Base-by-base conservation (phyloP, 2,113 vertebrate genomes). In the Scytalopus superciliaris region DNA sequence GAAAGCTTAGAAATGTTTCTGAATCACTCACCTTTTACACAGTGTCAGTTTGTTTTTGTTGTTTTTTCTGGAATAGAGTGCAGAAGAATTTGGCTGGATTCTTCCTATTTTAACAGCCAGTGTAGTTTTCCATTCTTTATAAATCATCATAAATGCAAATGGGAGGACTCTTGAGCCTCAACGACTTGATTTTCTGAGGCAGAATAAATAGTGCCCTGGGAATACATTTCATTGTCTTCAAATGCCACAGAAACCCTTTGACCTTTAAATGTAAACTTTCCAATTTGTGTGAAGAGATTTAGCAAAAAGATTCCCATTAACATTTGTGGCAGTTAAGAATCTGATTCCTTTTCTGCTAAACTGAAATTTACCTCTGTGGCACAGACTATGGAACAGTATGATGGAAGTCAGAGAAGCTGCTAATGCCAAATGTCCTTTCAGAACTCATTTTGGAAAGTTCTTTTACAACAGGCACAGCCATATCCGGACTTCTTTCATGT, bases 221-320 rank as follows among this genome's bases (percentile, higher is more conserved):
- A 87, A 84, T 88, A 68, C 63, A 28, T 64, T 94, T 88, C 63
- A 62, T 80, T 59, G 12, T 60, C 87, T 94, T 83, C 75, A 96
- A 95, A 94, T 79, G 84, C 49, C 75, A 47, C 4, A 17, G 40
- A 57, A 78, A 75, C 33, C 42, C 81, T 85, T 55, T 96, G 86
- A 89, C 40, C 31, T 68, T 91, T 83, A 91, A 93, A 96, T 55
- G 50, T 59, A 97, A 95, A 96, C 75, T 87, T 93, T 70, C 42
- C 66, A 79, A 62, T 91, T 96, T 88, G 72, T 2, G 1, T 35
- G 44, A 87, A 44, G 50, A 67, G 1, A 10, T 9, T 42, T 52
- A 89, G 42, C 52, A 67, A 73, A 88, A 91, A 85, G 55, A 67
- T 76, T 87, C 30, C 52, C 31, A 24, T 83, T 63, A 70, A 22